Conservation (phyloP, 2,797 vertebrate genomes). For the Eleutherodactylus coqui region DNA sequence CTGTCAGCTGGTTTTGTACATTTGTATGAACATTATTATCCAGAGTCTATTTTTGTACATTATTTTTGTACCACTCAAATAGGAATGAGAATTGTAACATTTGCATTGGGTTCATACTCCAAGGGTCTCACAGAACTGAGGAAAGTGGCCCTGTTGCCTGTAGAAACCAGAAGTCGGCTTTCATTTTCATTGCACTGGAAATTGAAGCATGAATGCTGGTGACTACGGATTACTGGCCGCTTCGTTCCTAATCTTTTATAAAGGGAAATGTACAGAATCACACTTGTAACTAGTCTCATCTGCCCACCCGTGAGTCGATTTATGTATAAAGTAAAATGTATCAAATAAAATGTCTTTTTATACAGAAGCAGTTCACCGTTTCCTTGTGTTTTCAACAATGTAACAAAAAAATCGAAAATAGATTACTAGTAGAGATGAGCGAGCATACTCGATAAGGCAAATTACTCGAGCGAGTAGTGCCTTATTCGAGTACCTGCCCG, state of each 20-base stretch:
- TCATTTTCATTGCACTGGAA: background rate
- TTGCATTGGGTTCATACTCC: background rate
- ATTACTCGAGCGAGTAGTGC: too few relatives aligned
- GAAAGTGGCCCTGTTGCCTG: background rate
- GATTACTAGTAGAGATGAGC: too few relatives aligned
- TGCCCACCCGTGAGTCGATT: background rate
- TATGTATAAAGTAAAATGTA: conserved; percentile 35
- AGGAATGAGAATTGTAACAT: background rate
- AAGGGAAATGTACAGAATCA: conserved; percentile 20
- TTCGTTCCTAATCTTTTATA: background rate
- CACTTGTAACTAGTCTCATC: background rate
- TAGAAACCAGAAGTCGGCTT: background rate
- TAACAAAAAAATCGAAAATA: too few relatives aligned
- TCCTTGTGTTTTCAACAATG: background rate
- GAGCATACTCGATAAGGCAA: too few relatives aligned
- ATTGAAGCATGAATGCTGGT: background rate
- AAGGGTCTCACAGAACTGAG: background rate
- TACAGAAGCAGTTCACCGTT: background rate
- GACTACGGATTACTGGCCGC: background rate
- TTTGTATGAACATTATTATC: conserved; percentile 35
- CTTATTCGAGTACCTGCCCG: too few relatives aligned
- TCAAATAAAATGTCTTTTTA: conserved; percentile 54
- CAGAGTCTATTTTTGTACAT: conserved; percentile 61
- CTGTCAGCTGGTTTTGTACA: conserved; percentile 32
- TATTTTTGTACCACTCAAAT: conserved; percentile 58